A percentile compares a stretch with the other conserved stretches of the same genome.
These are phyloP conservation scores for Tachina grossa DNA, from an alignment of 2,888 invertebrate genomes.

Conservation along the genomic window DNA sequence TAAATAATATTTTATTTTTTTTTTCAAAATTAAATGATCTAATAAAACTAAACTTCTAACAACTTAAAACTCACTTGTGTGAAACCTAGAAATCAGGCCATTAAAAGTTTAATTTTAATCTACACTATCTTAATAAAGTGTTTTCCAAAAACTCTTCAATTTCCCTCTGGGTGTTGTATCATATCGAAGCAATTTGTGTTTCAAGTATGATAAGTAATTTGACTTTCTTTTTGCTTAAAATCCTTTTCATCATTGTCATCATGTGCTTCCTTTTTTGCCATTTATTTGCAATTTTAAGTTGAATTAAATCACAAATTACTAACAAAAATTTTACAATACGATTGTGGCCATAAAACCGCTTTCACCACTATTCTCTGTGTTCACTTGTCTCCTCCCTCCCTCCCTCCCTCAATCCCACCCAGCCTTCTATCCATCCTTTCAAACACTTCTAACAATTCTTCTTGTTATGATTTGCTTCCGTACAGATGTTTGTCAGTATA, in stretches of 20 bases:
- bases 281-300: conserved; percentile 47
- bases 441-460: background rate
- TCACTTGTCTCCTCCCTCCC: background rate
- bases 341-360: conserved; percentile 66
- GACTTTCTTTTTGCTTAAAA: conserved; percentile 2
- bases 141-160: background rate
- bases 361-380: conserved; percentile 46
- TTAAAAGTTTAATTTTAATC: too few species aligned
- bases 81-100: too few species aligned
- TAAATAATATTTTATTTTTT: too few species aligned
- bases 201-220: conserved; percentile 39
- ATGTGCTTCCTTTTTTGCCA: conserved; percentile 14
- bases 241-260: conserved; percentile 18
- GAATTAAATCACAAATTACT: conserved; percentile 63
- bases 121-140: background rate
- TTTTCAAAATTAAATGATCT: too few species aligned
- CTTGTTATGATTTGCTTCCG: conserved; percentile 24
- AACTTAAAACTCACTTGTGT: too few species aligned
- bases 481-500: conserved; percentile 10
- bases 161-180: background rate
- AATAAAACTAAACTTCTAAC: too few species aligned
- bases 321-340: conserved; percentile 55
- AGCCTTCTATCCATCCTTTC: background rate
- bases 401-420: too few species aligned
- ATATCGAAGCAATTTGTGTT: conserved; percentile 28